Conservation (phyloP, 2,888 invertebrate genomes). For the Apeira syringaria region DNA sequence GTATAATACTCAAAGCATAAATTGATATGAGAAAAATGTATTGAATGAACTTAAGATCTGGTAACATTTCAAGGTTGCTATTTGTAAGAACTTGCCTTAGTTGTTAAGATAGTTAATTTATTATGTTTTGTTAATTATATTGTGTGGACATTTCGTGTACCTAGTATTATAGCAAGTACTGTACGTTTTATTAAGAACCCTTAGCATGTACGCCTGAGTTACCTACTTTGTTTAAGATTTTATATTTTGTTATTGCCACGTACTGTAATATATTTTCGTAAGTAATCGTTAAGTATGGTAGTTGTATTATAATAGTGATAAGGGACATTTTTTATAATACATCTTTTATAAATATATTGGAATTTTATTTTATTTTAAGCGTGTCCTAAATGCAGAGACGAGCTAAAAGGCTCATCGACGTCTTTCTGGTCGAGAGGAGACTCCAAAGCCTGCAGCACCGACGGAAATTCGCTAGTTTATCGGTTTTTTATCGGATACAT, state of each 20-base stretch:
- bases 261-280: slow-evolving; percentile 60
- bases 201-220: slow-evolving; percentile 52
- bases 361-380: slow-evolving; percentile 20
- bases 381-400: too few relatives aligned
- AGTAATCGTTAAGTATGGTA: slow-evolving; percentile 48
- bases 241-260: slow-evolving; percentile 49
- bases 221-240: slow-evolving; percentile 47
- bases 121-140: slow-evolving; percentile 46
- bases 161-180: slow-evolving; percentile 29
- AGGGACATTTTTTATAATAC: slow-evolving; percentile 59
- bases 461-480: too few relatives aligned
- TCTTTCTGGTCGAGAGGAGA: too few relatives aligned
- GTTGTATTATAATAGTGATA: slow-evolving; percentile 50
- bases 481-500: too few relatives aligned
- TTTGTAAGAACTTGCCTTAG: slow-evolving; percentile 28
- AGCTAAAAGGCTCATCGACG: too few relatives aligned
- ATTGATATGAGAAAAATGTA: neutral
- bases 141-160: slow-evolving; percentile 25
- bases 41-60: neutral
- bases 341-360: slow-evolving; percentile 50
- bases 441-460: too few relatives aligned
- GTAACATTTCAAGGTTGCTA: slow-evolving; percentile 16
- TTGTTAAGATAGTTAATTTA: slow-evolving; percentile 30
- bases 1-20: neutral
- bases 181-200: slow-evolving; percentile 37